These are phyloP conservation scores for Ceratitis capitata DNA, from an alignment of 1,140 invertebrate species.

Conservation along the genomic window DNA sequence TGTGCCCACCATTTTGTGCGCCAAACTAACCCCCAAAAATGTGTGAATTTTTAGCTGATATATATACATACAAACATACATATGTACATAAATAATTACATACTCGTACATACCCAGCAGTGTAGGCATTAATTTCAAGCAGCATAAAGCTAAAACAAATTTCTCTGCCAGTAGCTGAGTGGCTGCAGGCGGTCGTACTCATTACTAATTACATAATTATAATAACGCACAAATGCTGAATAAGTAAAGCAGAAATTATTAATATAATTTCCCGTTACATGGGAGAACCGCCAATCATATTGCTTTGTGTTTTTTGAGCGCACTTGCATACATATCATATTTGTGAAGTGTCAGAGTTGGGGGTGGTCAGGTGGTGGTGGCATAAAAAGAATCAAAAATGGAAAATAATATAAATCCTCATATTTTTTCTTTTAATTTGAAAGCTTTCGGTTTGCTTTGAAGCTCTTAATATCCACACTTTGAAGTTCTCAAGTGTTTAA, in stretches of 20 bases:
- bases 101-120: neutral
- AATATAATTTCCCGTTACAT: slow-evolving; percentile 24
- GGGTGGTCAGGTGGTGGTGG: neutral
- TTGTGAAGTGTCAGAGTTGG: neutral
- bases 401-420: neutral
- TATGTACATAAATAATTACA: neutral
- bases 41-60: neutral
- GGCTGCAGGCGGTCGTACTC: slow-evolving; percentile 27
- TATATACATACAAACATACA: neutral
- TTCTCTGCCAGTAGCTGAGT: neutral
- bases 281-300: slow-evolving; percentile 1
- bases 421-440: neutral
- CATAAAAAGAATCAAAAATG: neutral
- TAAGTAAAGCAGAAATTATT: neutral
- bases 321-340: neutral
- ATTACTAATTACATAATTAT: slow-evolving; percentile 38
- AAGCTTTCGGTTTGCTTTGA: neutral
- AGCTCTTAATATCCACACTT: neutral
- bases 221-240: neutral
- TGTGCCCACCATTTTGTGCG: slow-evolving; percentile 23
- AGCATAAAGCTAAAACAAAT: no score
- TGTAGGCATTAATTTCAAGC: slow-evolving; percentile 13
- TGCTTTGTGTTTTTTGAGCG: neutral
- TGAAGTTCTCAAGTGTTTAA: slow-evolving; percentile 5
- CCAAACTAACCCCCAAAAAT: slow-evolving; percentile 30